phyloP scores from a whole-genome alignment of 2,797 vertebrate genomes.

The Pempheris klunzingeri region DNA sequence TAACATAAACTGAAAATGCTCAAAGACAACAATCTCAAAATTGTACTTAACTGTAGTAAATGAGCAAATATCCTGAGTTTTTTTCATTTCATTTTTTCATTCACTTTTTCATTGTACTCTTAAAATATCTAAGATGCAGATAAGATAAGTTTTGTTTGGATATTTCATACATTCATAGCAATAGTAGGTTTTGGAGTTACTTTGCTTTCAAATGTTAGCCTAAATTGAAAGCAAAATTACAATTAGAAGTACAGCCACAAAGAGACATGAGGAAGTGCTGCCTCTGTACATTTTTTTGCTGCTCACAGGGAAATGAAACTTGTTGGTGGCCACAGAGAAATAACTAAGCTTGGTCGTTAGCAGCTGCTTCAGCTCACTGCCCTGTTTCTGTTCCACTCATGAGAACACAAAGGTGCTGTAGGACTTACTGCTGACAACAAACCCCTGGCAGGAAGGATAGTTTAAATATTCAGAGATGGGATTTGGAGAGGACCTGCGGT shows the following conservation, averaged over 20 bases:
- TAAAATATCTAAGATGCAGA: background rate
- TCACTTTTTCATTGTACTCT: too few relatives aligned
- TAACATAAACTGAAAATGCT: background rate
- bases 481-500: slow-evolving; percentile 91
- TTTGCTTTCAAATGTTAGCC: background rate
- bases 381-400: slow-evolving; percentile 7
- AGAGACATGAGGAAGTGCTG: slow-evolving; percentile 71
- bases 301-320: slow-evolving; percentile 73
- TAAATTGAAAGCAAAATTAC: slow-evolving; percentile 41
- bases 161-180: background rate
- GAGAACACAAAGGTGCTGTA: background rate
- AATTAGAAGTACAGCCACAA: background rate
- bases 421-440: slow-evolving; percentile 18
- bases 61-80: background rate
- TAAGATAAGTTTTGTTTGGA: background rate
- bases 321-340: slow-evolving; percentile 24
- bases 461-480: slow-evolving; percentile 84
- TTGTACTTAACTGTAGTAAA: background rate
- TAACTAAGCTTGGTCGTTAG: slow-evolving; percentile 34
- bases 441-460: background rate
- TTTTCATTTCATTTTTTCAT: too few relatives aligned
- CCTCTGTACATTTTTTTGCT: slow-evolving; percentile 32
- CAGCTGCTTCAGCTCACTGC: slow-evolving; percentile 36
- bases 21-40: background rate
- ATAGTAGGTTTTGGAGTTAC: background rate